phyloP scores from a whole-genome alignment of 2,113 vertebrate species.

The Erythrolamprus reginae region DNA sequence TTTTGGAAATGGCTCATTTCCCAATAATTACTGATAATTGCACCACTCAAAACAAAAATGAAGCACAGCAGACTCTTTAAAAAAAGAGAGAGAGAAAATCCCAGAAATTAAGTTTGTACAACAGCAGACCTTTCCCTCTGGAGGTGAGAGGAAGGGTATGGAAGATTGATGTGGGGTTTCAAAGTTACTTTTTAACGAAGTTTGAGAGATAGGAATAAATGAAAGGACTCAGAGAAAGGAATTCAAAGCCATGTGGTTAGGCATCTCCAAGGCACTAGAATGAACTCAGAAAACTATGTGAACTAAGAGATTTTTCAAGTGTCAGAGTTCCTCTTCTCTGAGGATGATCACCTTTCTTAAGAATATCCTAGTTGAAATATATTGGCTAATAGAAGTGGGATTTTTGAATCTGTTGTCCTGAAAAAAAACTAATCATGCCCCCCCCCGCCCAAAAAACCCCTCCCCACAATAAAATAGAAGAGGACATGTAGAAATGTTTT shows the following conservation, averaged over 20 bases:
- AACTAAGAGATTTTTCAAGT: constrained; percentile 43
- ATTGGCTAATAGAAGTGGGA: neutral
- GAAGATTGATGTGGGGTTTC: constrained; percentile 55
- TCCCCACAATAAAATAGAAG: neutral
- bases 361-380: neutral
- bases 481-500: neutral
- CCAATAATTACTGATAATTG: constrained; percentile 74
- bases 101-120: constrained; percentile 65
- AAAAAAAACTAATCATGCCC: neutral
- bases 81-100: constrained; percentile 31
- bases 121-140: constrained; percentile 64
- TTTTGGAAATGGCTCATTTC: constrained; percentile 69
- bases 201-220: constrained; percentile 65
- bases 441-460: too few species aligned
- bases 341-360: constrained; percentile 38
- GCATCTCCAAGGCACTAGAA: constrained; percentile 32
- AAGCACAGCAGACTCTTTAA: constrained; percentile 65
- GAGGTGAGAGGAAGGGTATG: constrained; percentile 69
- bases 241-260: constrained; percentile 37
- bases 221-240: constrained; percentile 42
- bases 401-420: neutral
- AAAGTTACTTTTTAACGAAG: constrained; percentile 58
- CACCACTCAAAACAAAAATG: constrained; percentile 64
- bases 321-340: constrained; percentile 53
- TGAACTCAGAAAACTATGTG: constrained; percentile 24